Conservation (phyloP, 2,888 invertebrate species). For the Clostera curtula region DNA sequence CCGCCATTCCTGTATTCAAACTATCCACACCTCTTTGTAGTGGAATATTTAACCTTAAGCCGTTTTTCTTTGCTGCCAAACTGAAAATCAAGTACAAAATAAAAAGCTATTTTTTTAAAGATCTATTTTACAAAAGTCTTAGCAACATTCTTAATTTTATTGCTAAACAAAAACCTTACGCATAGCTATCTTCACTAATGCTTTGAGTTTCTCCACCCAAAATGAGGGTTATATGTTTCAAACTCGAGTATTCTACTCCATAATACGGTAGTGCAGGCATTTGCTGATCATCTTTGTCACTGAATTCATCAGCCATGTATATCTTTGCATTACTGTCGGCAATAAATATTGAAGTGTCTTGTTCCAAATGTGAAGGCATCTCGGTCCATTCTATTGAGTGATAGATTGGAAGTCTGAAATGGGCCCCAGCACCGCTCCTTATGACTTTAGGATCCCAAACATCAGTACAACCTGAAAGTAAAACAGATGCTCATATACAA, state of each 20-base stretch:
- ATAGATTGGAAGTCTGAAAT: conserved; percentile 85
- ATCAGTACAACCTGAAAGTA: conserved; percentile 85
- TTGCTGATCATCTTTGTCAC: conserved; percentile 11
- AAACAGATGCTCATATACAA: not conserved
- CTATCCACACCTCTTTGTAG: conserved; percentile 85
- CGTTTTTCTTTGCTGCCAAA: conserved; percentile 73
- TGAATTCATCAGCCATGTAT: conserved; percentile 18
- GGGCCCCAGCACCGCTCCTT: conserved; percentile 88
- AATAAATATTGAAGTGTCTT: conserved; percentile 74
- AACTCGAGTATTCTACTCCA: conserved; percentile 68
- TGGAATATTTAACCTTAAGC: conserved; percentile 85
- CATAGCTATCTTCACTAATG: conserved; percentile 82
- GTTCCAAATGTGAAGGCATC: conserved; percentile 62
- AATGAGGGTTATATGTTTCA: conserved; percentile 78
- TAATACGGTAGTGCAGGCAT: conserved; percentile 79
- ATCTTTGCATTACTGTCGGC: conserved; percentile 78
- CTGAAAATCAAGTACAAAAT: too few species aligned
- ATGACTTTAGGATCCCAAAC: conserved; percentile 93
- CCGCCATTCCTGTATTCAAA: conserved; percentile 88
- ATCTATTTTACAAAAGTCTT: too few species aligned
- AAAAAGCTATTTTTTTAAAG: too few species aligned
- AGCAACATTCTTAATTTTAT: too few species aligned
- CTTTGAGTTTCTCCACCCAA: conserved; percentile 94
- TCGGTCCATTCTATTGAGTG: conserved; percentile 79
- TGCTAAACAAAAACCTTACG: conserved; percentile 41